A percentile compares a stretch with the other conserved stretches of the same genome.
These are phyloP conservation scores for Microctenopoma stevenorrisi DNA, from an alignment of 2,797 vertebrate genomes.

Conservation along the genomic window DNA sequence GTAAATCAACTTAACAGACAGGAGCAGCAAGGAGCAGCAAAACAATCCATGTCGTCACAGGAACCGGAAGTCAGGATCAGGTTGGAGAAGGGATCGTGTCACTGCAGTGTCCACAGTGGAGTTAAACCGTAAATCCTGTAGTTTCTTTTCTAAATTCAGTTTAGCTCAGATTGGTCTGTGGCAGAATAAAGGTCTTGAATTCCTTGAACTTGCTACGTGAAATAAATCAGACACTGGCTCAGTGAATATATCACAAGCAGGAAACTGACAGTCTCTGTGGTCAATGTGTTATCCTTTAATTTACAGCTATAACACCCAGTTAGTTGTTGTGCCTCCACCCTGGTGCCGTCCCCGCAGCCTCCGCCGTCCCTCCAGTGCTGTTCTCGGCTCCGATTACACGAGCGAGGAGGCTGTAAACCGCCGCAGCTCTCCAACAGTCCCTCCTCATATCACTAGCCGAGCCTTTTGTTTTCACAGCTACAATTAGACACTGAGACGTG, in stretches of 20 bases:
- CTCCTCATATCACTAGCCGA: conserved; percentile 7
- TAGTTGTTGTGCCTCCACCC: conserved; percentile 1
- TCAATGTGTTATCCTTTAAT: conserved; percentile 39
- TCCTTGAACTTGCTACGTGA: too few relatives aligned
- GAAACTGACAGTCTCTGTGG: not conserved
- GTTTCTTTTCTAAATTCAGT: too few relatives aligned
- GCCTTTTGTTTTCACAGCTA: conserved; percentile 49
- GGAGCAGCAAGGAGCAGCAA: too few relatives aligned
- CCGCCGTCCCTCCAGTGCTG: conserved; percentile 20
- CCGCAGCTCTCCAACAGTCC: conserved; percentile 11
- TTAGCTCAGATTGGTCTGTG: not conserved
- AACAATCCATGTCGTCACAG: too few relatives aligned
- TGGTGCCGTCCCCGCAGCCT: conserved; percentile 22
- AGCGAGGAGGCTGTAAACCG: conserved; percentile 22
- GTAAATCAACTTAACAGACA: too few relatives aligned
- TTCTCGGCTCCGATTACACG: conserved; percentile 43
- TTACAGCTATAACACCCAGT: conserved; percentile 29
- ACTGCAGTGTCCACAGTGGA: too few relatives aligned
- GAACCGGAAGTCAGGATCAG: too few relatives aligned
- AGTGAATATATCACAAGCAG: not conserved
- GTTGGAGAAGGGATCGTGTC: too few relatives aligned
- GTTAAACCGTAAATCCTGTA: too few relatives aligned
- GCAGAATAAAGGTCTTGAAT: not conserved
- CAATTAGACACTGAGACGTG: conserved; percentile 47
- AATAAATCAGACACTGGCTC: not conserved